Evolutionary conservation across 2,888 invertebrate species (phyloP).

Genomic region (Hyposoter didymator): DNA sequence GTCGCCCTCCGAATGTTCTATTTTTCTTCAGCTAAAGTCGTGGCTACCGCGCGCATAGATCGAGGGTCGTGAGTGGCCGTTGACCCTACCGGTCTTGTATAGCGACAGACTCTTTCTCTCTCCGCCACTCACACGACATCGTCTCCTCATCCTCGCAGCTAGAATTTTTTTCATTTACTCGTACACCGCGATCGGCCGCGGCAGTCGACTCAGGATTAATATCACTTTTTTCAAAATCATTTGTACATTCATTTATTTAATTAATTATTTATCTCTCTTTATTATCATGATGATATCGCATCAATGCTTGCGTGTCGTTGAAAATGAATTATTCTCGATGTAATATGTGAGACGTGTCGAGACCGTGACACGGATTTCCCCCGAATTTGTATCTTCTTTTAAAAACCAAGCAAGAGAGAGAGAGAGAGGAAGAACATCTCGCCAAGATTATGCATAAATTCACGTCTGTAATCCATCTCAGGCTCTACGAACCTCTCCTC

Average conservation of each 20-base stretch:
- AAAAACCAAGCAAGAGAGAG: background rate
- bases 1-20: conserved; percentile 21
- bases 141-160: conserved; percentile 13
- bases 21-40: conserved; percentile 52
- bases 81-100: conserved; percentile 76
- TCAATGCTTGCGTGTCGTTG: conserved; percentile 12
- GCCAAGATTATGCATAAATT: conserved; percentile 21
- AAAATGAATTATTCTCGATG: conserved; percentile 35
- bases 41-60: conserved; percentile 74
- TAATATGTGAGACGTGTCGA: background rate
- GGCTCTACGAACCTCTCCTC: background rate
- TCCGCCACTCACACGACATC: conserved; percentile 5
- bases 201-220: background rate
- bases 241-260: background rate
- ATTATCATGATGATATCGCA: conserved; percentile 25
- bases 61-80: conserved; percentile 83
- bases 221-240: background rate
- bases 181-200: background rate
- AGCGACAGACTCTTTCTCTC: conserved; percentile 26
- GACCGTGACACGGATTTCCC: conserved; percentile 61
- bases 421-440: background rate
- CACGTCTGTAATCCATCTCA: conserved; percentile 36
- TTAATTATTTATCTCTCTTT: background rate
- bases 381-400: conserved; percentile 31
- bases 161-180: conserved; percentile 8